Base-by-base conservation (phyloP, 2,888 invertebrate genomes). In the Taenaris catops region DNA sequence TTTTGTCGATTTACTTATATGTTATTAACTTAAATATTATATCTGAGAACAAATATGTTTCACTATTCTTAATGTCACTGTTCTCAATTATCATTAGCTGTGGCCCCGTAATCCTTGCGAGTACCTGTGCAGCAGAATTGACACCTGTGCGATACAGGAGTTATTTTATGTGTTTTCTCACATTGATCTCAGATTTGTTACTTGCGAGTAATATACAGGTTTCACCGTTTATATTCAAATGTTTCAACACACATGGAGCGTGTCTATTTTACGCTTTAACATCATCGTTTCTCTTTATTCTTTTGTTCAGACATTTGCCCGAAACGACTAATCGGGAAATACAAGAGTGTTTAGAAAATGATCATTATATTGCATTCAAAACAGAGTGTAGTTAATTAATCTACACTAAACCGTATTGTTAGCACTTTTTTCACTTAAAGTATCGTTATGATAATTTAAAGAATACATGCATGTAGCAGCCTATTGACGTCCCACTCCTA, bases 61-160 rank as follows among this genome's bases (percentile, higher is more conserved):
- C 28, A 16, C 5, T 48, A 7, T n/a, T 32, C 1, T 25, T 49
- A 6, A 34, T 49, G 2, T 9, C 25, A 3, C 25, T n/a, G 2
- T 44, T 28, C 23, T 40, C 44, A 3, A 5, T 42, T 8, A 14
- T 32, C 16, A 29, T 42, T 1, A 53, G 56, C 29, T 6, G 34
- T 21, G 46, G 44, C 2, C 63, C 64, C 0, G 46, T 61, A 39
- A 58, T 65, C 6, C 12, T 64, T 4, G 40, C 46, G 0, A 44
- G 52, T 1, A 49, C 55, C 0, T 48, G 63, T 17, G 39, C 44
- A 16, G 59, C 50, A 0, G 65, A 65, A 36, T 34, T 65, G 18
- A 46, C 10, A 4, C 68, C 71, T 23, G 46, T 64, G 25, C 55
- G 57, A 7, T 62, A 55, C 33, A 66, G 70, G 45, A 67, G 59